Percentiles rank a stretch among this genome's conserved stretches.
These are phyloP conservation scores for Sinonovacula constricta DNA, from an alignment of 1,140 invertebrate species.

Conservation along the genomic window DNA sequence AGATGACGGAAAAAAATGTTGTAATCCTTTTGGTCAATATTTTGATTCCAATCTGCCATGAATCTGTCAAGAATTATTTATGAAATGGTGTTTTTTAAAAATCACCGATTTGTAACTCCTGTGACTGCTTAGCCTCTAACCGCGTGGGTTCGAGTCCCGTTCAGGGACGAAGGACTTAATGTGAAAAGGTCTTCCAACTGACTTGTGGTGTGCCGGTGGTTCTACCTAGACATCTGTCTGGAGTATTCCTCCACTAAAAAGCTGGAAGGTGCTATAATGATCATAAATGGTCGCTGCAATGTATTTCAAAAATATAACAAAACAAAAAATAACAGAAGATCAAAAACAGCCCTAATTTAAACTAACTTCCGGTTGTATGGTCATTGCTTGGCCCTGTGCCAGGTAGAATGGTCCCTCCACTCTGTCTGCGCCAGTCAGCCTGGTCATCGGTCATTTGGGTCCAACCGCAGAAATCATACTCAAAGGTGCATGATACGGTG, in stretches of 20 bases:
- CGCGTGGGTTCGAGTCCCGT: too few relatives aligned
- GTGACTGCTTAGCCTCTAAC: too few relatives aligned
- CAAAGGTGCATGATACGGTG: constrained; percentile 84
- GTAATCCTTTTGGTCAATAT: too few relatives aligned
- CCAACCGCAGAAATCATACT: constrained; percentile 86
- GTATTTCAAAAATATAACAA: background rate
- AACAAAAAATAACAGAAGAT: background rate
- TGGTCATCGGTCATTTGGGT: constrained; percentile 85
- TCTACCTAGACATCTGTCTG: too few relatives aligned
- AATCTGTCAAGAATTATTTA: background rate
- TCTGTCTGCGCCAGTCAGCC: constrained; percentile 87
- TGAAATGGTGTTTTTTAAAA: background rate
- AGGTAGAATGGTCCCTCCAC: constrained; percentile 81
- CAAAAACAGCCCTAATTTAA: background rate
- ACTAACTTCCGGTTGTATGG: constrained; percentile 64
- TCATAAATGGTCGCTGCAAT: too few relatives aligned
- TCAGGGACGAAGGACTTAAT: background rate
- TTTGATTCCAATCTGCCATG: background rate
- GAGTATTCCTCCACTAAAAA: too few relatives aligned
- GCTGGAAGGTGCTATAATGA: too few relatives aligned
- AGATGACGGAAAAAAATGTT: too few relatives aligned
- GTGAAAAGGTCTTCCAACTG: too few relatives aligned
- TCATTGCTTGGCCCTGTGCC: constrained; percentile 62
- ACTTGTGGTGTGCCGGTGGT: too few relatives aligned
- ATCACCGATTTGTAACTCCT: too few relatives aligned